A percentile compares a stretch with the other conserved stretches of the same genome.
Conservation (phyloP, 2,888 invertebrate genomes). For the Cephus nigrinus region DNA sequence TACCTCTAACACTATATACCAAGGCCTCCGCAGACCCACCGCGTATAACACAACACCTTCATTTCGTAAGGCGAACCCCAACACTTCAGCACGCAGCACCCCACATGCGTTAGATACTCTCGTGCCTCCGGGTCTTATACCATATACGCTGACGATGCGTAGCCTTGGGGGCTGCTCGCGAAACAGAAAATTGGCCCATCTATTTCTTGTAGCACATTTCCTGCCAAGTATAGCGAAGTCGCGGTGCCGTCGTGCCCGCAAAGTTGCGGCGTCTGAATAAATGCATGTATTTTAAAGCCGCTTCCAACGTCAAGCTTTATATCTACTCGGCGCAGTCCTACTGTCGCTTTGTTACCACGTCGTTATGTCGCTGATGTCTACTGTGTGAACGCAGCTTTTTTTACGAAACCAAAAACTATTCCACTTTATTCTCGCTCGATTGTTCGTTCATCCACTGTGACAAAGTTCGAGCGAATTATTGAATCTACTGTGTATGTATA, state of each 20-base stretch:
- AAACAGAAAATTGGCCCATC: constrained; percentile 62
- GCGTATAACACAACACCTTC: background rate
- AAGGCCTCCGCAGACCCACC: background rate
- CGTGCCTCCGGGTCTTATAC: background rate
- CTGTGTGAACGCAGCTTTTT: background rate
- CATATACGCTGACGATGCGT: constrained; percentile 15
- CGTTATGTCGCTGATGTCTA: background rate
- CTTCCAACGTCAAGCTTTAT: background rate
- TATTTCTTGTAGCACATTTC: constrained; percentile 54
- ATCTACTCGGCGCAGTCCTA: background rate
- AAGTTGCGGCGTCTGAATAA: constrained; percentile 48
- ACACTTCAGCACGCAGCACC: background rate
- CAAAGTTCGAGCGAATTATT: background rate
- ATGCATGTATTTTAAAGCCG: constrained; percentile 47
- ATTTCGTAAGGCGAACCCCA: background rate
- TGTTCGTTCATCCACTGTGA: background rate
- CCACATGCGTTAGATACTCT: background rate
- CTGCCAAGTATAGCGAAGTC: constrained; percentile 32
- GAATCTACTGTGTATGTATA: background rate
- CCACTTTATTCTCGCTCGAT: background rate
- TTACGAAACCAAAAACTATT: background rate
- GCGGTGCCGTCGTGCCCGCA: background rate
- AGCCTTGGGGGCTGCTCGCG: constrained; percentile 34
- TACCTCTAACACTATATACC: background rate
- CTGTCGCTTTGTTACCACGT: background rate